These are phyloP conservation scores for roundworm (Caenorhabditis elegans) DNA, from an alignment of 1,140 invertebrate species.

Conservation along the genomic window DNA sequence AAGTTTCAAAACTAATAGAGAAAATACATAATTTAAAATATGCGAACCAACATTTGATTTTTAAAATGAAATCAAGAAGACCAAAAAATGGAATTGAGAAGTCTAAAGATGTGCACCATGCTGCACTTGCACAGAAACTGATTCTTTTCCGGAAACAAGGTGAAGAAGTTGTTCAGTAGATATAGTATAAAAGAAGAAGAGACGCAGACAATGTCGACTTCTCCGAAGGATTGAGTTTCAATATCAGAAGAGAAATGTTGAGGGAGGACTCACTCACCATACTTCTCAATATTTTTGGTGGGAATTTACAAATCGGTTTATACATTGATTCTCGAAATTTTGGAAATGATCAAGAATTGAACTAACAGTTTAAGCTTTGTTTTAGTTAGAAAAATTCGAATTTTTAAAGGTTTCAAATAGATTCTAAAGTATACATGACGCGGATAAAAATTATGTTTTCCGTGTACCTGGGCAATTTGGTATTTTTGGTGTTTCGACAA, in stretches of 20 bases:
- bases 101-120: conserved; percentile 8
- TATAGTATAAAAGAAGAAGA: neutral
- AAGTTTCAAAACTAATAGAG: too few relatives aligned
- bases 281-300: conserved; percentile 6
- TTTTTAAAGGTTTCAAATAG: too few relatives aligned
- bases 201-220: conserved; percentile 3
- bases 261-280: conserved; percentile 21
- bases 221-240: conserved; percentile 26
- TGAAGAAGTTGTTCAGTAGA: neutral
- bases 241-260: conserved; percentile 2
- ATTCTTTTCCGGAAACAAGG: conserved; percentile 26
- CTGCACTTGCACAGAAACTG: neutral
- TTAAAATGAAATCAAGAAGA: neutral
- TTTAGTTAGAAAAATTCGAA: too few relatives aligned
- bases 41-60: too few relatives aligned
- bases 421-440: too few relatives aligned
- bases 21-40: too few relatives aligned
- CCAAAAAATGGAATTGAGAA: neutral
- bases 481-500: too few relatives aligned
- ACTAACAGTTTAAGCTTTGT: too few relatives aligned
- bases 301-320: neutral
- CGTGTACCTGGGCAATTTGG: too few relatives aligned
- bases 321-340: neutral
- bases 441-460: too few relatives aligned
- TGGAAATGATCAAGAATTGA: neutral